A percentile compares a stretch with the other conserved stretches of the same genome.
Evolutionary conservation across 2,797 vertebrate genomes (phyloP).

Genomic region (Nothura maculosa): DNA sequence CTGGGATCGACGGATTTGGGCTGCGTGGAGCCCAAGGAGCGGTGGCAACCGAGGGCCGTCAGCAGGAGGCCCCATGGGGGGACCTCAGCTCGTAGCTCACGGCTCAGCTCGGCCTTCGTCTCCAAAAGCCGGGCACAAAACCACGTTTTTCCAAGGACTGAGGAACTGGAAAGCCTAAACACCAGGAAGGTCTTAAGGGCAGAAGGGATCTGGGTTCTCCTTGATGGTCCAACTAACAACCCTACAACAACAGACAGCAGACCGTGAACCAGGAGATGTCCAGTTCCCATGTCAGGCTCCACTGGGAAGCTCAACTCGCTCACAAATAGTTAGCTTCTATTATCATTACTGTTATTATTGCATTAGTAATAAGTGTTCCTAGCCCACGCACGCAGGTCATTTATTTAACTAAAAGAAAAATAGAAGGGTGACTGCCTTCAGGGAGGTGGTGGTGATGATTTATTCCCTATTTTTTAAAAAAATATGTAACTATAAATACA

Average conservation of each 20-base stretch:
- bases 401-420: constrained; percentile 22
- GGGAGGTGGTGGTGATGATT: not conserved
- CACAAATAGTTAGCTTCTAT: too few relatives aligned
- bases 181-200: not conserved
- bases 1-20: accelerated
- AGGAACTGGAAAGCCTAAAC: not conserved
- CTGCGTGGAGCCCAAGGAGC: accelerated
- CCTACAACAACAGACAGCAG: too few relatives aligned
- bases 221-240: not conserved
- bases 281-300: not conserved
- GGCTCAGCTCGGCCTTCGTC: not conserved
- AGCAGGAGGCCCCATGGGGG: not conserved
- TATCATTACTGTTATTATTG: too few relatives aligned
- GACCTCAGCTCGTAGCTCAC: not conserved
- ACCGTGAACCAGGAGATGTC: not conserved
- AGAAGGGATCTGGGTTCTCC: not conserved
- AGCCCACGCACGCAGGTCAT: not conserved
- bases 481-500: too few relatives aligned
- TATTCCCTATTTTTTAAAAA: not conserved
- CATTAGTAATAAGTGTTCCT: not conserved
- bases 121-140: not conserved
- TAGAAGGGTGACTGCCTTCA: constrained; percentile 1
- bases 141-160: not conserved
- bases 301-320: not conserved
- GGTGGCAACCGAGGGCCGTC: accelerated